Conservation (phyloP, 2,888 invertebrate genomes). For the Drosophila multiciliata region DNA sequence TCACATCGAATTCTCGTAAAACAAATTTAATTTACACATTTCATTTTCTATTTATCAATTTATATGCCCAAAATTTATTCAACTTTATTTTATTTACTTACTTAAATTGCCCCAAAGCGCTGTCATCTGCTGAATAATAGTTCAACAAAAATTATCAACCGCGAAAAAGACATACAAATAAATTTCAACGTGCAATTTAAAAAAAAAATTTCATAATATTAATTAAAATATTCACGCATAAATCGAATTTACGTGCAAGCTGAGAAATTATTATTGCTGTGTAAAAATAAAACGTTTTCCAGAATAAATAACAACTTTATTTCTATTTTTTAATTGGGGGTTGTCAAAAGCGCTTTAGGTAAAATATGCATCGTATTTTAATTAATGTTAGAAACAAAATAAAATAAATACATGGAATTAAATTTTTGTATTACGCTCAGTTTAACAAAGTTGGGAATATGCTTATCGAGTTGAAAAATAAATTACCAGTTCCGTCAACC, state of each 20-base stretch:
- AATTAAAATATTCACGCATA: background rate
- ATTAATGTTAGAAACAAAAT: background rate
- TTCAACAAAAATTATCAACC: constrained; percentile 41
- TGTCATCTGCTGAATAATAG: constrained; percentile 44
- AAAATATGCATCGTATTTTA: background rate
- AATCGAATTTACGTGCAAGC: background rate
- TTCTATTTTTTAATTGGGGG: background rate
- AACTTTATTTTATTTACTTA: constrained; percentile 35
- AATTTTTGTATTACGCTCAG: background rate
- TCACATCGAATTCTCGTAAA: constrained; percentile 16
- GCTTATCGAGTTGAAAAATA: background rate
- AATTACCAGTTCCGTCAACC: background rate
- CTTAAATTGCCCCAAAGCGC: constrained; percentile 26
- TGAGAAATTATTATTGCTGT: background rate
- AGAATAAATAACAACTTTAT: background rate
- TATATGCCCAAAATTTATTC: constrained; percentile 32
- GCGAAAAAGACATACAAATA: constrained; percentile 12
- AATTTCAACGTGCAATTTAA: constrained; percentile 6
- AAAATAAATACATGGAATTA: background rate
- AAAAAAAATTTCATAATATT: background rate
- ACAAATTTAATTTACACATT: constrained; percentile 37
- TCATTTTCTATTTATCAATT: constrained; percentile 18
- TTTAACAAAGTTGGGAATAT: background rate
- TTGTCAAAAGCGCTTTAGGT: background rate
- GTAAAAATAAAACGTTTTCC: background rate